Evolutionary conservation across 2,797 vertebrate species (phyloP), one percentile per base, ranked within the genome.

Genomic region (Caiman crocodilus): DNA sequence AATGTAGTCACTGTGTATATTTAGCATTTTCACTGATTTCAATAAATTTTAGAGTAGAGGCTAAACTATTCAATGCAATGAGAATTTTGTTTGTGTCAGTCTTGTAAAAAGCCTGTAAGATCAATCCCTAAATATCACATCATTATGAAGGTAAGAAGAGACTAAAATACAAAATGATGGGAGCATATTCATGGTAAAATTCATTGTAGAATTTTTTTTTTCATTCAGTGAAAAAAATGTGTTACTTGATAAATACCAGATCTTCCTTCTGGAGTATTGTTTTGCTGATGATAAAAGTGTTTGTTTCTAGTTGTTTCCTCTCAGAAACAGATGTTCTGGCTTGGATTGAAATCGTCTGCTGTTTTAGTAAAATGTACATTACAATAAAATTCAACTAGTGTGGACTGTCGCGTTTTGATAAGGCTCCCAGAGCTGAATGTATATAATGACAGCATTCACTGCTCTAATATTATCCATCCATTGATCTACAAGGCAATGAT

Each of bases 291-390:
- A 56, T 64, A 80, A 82, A 84, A 95, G 30, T 4, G 1, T 4
- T 71, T 4, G 1, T 4, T 71, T 63, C 11, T 94, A 6, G 73
- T 88, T 59, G 18, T 67, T 94, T 20, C 2, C 14, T 85, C 88
- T 88, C 14, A 35, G 75, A 91, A 93, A 12, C 28, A 82, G 63
- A 67, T 85, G 25, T 80, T 92, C 59, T 85, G 61, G n/a, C 89
- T 59, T 86, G 77, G 76, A 79, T 86, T 28, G 57, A 63, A 84
- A 77, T 71, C 77, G 63, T 74, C 59, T 73, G 13, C 55, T 90
- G 61, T 35, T 92, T 93, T 79, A 69, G 5, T 83, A 86, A 90
- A 95, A 91, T 3, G 15, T 61, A 14, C 10, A 30, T 60, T 79
- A 59, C 28, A 84, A 50, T 23, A 65, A 82, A 26, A 78, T 67